phyloP scores from a whole-genome alignment of 2,797 vertebrate species.

The Danio tinwini region DNA sequence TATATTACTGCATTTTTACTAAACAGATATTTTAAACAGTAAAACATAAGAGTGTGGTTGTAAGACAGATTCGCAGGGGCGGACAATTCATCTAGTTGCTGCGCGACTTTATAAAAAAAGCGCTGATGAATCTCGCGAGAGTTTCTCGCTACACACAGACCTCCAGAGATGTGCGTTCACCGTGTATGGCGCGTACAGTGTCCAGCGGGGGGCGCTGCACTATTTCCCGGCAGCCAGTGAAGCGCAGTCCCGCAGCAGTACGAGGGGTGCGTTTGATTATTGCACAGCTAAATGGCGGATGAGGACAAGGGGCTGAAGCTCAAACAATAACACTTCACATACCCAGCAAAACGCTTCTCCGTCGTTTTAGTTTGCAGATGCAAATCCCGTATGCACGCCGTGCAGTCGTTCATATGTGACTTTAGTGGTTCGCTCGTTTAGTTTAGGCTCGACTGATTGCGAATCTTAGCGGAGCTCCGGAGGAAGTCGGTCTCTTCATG shows the following conservation, averaged over 20 bases:
- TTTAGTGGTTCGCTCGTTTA: background rate
- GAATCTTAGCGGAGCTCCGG: constrained; percentile 66
- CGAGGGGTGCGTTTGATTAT: constrained; percentile 85
- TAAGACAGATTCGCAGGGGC: too few relatives aligned
- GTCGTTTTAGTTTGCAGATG: background rate
- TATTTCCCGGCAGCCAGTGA: background rate
- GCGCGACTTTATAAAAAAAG: background rate
- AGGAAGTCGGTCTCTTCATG: constrained; percentile 76
- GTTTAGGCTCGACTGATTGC: constrained; percentile 27
- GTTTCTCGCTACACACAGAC: background rate
- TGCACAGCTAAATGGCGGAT: constrained; percentile 86
- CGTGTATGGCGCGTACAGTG: background rate
- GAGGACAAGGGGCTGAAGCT: constrained; percentile 72
- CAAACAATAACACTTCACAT: constrained; percentile 80
- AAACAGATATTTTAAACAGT: too few relatives aligned
- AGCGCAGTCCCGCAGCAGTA: constrained; percentile 58
- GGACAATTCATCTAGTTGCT: background rate
- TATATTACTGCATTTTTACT: too few relatives aligned
- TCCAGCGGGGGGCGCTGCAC: constrained; percentile 44
- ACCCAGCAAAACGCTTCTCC: background rate
- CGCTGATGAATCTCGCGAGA: constrained; percentile 11
- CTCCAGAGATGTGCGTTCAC: constrained; percentile 15
- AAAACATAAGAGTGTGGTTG: too few relatives aligned
- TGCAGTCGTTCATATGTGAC: constrained; percentile 24
- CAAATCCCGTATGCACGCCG: background rate